phyloP scores from a whole-genome alignment of 2,888 invertebrate species.

The Melangyna quadrimaculata region DNA sequence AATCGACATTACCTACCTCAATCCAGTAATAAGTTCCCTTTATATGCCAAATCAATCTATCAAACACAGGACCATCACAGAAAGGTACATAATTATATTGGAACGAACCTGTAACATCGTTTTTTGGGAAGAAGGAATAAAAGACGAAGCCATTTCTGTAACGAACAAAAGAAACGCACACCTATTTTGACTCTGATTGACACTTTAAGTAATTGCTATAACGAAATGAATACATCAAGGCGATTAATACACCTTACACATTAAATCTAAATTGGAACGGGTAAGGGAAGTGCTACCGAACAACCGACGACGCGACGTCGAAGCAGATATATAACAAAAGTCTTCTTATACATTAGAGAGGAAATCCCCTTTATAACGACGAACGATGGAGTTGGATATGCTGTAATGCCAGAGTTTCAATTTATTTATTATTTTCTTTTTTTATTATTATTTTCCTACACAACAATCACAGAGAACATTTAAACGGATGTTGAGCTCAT shows the following conservation, averaged over 20 bases:
- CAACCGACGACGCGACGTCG: neutral
- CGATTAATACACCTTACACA: slow-evolving; percentile 44
- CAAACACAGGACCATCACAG: neutral
- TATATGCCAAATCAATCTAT: neutral
- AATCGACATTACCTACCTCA: neutral
- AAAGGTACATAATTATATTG: neutral
- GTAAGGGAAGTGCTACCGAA: neutral
- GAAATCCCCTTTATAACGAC: slow-evolving; percentile 3
- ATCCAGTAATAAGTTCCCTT: neutral
- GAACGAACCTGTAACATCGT: too few species aligned
- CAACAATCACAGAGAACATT: slow-evolving; percentile 2
- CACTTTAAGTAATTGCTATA: slow-evolving; percentile 61
- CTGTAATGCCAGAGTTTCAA: neutral
- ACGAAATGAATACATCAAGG: slow-evolving; percentile 42
- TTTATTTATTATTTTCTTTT: neutral
- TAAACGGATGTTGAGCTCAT: slow-evolving; percentile 40
- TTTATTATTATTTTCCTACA: neutral
- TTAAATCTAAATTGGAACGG: slow-evolving; percentile 12
- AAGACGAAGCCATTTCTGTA: neutral
- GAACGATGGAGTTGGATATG: too few species aligned
- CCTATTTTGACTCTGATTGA: slow-evolving; percentile 40
- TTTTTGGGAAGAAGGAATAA: neutral
- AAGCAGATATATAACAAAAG: neutral
- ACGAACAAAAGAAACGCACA: neutral
- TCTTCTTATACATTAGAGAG: neutral